These are phyloP conservation scores for Eptesicus fuscus DNA, from an alignment of 2,113 vertebrate species.

Conservation along the genomic window DNA sequence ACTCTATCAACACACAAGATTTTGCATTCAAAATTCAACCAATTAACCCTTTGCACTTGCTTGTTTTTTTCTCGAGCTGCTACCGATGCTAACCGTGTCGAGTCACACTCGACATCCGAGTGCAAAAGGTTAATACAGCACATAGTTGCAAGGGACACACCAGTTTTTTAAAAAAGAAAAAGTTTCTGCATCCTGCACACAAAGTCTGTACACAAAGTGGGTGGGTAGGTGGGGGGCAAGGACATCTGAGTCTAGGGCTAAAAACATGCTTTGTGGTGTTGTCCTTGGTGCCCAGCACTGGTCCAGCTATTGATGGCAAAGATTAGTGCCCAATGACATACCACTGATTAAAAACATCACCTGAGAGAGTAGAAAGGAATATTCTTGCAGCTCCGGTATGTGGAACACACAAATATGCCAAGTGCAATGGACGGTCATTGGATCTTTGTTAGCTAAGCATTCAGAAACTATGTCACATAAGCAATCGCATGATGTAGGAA, in stretches of 20 bases:
- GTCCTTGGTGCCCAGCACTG: neutral
- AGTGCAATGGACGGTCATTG: neutral
- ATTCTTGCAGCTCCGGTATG: neutral
- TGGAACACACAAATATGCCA: neutral
- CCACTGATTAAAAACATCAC: neutral
- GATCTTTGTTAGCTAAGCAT: neutral
- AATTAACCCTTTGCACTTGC: too few relatives aligned
- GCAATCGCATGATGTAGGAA: neutral
- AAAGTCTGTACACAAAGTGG: neutral
- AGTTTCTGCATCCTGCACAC: neutral
- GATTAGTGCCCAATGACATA: neutral
- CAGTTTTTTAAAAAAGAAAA: neutral
- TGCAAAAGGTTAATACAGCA: too few relatives aligned
- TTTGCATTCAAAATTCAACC: constrained; percentile 10
- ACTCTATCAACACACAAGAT: neutral
- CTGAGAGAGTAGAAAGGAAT: neutral
- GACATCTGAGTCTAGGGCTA: neutral
- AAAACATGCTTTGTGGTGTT: neutral
- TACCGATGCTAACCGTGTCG: too few relatives aligned
- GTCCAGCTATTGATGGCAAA: neutral
- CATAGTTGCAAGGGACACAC: neutral
- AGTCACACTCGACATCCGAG: too few relatives aligned
- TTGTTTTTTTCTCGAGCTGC: too few relatives aligned
- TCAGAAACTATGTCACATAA: neutral
- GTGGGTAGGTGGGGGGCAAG: fast-evolving